Evolutionary conservation across 2,113 vertebrate species (phyloP).

Genomic region (Geococcyx californianus): DNA sequence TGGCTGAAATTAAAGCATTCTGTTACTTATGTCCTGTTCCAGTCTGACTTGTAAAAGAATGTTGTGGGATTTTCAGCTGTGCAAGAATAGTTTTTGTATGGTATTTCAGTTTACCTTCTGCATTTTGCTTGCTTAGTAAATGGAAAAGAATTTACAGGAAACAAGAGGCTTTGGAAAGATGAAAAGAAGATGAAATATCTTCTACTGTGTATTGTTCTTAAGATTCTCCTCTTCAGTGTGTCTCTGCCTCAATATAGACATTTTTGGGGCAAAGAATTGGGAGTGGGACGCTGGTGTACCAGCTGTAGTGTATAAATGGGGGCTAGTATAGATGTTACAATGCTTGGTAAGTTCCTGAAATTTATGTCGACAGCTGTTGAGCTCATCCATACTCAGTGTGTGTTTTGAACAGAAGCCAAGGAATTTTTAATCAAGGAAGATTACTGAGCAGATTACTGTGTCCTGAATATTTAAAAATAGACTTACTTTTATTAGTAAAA

Average conservation of each 20-base stretch:
- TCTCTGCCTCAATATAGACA: slow-evolving; percentile 10
- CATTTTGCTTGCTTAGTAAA: not conserved
- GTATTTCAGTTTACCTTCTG: not conserved
- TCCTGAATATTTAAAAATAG: slow-evolving; percentile 48
- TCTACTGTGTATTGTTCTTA: not conserved
- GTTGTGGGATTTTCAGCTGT: not conserved
- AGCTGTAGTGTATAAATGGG: slow-evolving; percentile 13
- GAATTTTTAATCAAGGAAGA: slow-evolving; percentile 74
- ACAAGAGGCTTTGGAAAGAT: not conserved
- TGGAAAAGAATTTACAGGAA: not conserved
- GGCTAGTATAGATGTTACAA: not conserved
- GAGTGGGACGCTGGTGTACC: not conserved
- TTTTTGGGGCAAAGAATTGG: not conserved
- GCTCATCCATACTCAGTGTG: slow-evolving; percentile 21
- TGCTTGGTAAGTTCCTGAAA: slow-evolving; percentile 49
- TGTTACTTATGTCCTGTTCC: not conserved
- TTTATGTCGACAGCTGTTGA: slow-evolving; percentile 57
- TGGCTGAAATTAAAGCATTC: not conserved
- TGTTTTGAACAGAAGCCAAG: slow-evolving; percentile 65
- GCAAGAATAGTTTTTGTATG: not conserved
- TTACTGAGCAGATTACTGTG: slow-evolving; percentile 59
- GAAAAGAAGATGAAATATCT: not conserved
- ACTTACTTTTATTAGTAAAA: slow-evolving; percentile 43
- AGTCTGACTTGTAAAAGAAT: not conserved
- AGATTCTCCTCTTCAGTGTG: not conserved